Base-by-base conservation (phyloP, 2,888 invertebrate species). In the Trichacis sp. region DNA sequence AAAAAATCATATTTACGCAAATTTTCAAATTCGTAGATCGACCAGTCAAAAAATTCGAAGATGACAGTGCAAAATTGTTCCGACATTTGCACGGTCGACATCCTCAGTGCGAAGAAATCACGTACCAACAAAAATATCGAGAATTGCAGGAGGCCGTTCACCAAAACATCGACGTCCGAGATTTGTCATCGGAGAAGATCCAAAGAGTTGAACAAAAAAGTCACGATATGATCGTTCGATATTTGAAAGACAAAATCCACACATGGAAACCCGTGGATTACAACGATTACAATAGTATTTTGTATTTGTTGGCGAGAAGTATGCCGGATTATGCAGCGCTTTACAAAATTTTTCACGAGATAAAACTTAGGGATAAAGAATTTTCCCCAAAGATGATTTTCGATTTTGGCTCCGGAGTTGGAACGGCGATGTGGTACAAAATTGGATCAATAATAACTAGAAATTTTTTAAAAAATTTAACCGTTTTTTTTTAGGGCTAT, bases 371-470 rank as follows among this genome's bases (percentile, higher is more conserved):
- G 52, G 87, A 92, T 79, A 86, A 87, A 0, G 82, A 88, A 14
- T 97, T 93, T 80, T 86, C 86, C 59, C 97, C 97, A 0, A 85
- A 88, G 59, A 89, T 90, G 62, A 88, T 95, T 70, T 93, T 97
- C 73, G 97, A 98, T 85, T 96, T 94, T 83, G 98, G 97, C 0
- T 94, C 96, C 3, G 98, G 98, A 0, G 85, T 94, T 2, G 97
- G 96, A 0, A 92, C 94, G 0, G 93, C 90, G 0, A 89, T 91
- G 53, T 96, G 96, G 96, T 88, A 46, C 33, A 33, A 56, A 38
- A 30, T 49, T 50, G n/a, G n/a, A n/a, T n/a, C n/a, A n/a, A n/a
- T n/a, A n/a, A n/a, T n/a, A n/a, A n/a, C n/a, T n/a, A n/a, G n/a
- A n/a, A n/a, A n/a, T n/a, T n/a, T n/a, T n/a, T n/a, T n/a, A 24